These are phyloP conservation scores for Pagetopsis macropterus DNA, from an alignment of 2,797 vertebrate species.

Conservation along the genomic window DNA sequence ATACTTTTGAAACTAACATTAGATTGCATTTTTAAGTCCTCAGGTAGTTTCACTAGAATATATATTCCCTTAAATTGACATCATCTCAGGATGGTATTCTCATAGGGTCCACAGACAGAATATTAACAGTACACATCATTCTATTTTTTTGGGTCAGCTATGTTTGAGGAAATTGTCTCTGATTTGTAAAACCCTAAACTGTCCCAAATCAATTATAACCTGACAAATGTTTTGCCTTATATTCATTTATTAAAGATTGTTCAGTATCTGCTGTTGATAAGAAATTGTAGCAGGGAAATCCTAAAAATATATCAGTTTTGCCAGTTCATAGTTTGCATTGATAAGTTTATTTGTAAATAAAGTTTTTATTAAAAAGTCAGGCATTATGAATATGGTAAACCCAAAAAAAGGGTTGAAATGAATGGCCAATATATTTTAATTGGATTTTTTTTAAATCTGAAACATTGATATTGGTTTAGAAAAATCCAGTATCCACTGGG, in stretches of 20 bases:
- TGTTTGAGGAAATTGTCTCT: background rate
- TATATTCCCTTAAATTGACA: background rate
- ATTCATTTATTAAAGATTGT: no score
- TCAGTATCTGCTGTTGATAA: no score
- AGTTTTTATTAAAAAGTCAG: background rate
- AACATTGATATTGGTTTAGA: background rate
- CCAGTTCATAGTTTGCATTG: background rate
- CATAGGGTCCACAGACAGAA: background rate
- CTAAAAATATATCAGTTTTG: background rate
- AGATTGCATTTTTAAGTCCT: slow-evolving; percentile 15
- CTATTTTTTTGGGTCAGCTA: background rate
- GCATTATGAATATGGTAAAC: background rate
- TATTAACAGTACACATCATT: background rate
- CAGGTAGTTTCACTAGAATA: background rate
- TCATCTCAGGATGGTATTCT: background rate
- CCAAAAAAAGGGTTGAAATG: background rate
- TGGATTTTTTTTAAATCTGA: background rate
- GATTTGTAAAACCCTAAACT: background rate
- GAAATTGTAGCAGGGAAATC: no score
- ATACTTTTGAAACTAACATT: slow-evolving; percentile 68
- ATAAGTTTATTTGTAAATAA: background rate
- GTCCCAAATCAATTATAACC: background rate
- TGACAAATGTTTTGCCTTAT: background rate
- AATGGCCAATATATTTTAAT: background rate
- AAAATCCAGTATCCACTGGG: background rate